Percentiles rank a stretch among this genome's conserved stretches.
These are phyloP conservation scores for Meteorus sp. DNA, from an alignment of 1,140 invertebrate species.

Conservation along the genomic window DNA sequence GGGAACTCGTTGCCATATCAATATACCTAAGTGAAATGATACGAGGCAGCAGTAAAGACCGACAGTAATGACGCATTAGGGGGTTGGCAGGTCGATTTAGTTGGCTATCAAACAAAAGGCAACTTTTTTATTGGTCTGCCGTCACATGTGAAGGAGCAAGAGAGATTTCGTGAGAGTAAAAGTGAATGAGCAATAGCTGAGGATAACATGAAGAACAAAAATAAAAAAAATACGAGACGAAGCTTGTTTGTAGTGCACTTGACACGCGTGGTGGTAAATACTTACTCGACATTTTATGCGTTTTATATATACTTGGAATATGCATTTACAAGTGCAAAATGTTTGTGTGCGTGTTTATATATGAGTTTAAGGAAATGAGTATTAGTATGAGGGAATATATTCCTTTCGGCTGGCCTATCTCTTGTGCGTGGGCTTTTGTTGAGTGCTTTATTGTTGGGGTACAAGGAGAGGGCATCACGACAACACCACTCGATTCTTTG, in stretches of 20 bases:
- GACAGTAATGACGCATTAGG: conserved; percentile 63
- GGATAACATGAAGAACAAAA: conserved; percentile 9
- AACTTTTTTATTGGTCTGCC: conserved; percentile 58
- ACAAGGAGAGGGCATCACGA: background rate
- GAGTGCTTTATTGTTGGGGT: conserved; percentile 10
- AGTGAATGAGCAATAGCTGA: conserved; percentile 9
- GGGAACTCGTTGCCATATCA: conserved; percentile 61
- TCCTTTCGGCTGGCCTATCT: background rate
- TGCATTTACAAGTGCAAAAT: conserved; percentile 48
- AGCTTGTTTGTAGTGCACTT: conserved; percentile 24
- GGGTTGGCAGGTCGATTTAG: conserved; percentile 59
- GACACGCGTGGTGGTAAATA: conserved; percentile 34
- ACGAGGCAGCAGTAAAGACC: conserved; percentile 59
- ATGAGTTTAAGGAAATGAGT: no score
- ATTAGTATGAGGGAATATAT: conserved; percentile 30
- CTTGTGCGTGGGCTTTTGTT: conserved; percentile 3
- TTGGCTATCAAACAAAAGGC: conserved; percentile 60
- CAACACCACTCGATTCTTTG: conserved; percentile 1
- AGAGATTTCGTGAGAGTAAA: background rate
- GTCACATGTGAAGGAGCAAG: conserved; percentile 38
- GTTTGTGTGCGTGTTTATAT: conserved; percentile 40
- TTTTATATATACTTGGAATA: conserved; percentile 47
- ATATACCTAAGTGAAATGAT: conserved; percentile 63
- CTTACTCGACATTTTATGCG: conserved; percentile 47
- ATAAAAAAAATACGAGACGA: conserved; percentile 1